These are phyloP conservation scores for Microhierax caerulescens DNA, from an alignment of 2,797 vertebrate genomes.

Conservation along the genomic window DNA sequence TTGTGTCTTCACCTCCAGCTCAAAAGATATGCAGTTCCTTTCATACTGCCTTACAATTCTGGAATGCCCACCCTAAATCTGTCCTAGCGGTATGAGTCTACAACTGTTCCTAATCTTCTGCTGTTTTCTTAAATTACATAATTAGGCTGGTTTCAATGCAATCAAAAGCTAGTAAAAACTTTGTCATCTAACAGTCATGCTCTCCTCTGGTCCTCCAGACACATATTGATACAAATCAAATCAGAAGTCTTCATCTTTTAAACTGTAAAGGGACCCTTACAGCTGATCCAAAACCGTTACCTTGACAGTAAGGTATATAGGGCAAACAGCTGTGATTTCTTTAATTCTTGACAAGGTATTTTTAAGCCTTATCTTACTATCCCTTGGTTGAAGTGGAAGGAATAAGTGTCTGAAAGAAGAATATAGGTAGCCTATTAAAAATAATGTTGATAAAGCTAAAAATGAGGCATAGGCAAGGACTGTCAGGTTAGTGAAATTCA, in stretches of 20 bases:
- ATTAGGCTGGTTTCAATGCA: background rate
- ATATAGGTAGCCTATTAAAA: background rate
- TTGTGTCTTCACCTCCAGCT: background rate
- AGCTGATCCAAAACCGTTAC: background rate
- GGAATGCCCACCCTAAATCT: background rate
- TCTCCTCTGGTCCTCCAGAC: background rate
- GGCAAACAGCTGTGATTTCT: background rate
- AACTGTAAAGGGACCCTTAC: background rate
- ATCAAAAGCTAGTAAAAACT: background rate
- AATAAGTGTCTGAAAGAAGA: background rate
- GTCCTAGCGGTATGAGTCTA: background rate
- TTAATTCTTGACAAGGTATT: background rate
- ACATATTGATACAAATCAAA: background rate
- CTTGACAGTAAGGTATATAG: background rate
- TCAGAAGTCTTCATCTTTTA: background rate
- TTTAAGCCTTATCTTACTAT: background rate
- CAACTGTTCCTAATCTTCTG: background rate
- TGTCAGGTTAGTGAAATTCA: background rate
- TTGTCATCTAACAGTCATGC: background rate
- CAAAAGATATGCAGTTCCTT: background rate
- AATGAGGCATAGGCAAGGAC: background rate
- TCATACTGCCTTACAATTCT: background rate
- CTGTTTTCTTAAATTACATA: background rate
- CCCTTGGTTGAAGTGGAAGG: background rate
- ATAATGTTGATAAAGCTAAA: background rate